Evolutionary conservation across 2,888 invertebrate genomes (phyloP).

Genomic region (Apotomis capreana): DNA sequence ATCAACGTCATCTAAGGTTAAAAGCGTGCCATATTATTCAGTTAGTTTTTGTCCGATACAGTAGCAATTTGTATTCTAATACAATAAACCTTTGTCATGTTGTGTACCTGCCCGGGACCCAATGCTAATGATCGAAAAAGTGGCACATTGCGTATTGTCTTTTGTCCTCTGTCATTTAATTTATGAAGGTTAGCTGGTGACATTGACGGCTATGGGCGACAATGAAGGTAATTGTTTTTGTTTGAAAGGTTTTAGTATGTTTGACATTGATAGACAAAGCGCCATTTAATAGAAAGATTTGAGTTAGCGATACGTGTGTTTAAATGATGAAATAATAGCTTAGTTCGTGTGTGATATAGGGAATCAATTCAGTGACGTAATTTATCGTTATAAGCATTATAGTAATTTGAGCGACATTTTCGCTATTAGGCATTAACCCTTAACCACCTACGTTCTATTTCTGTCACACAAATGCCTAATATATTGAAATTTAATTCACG

Average conservation of each 20-base stretch:
- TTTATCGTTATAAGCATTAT: no score
- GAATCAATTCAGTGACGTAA: no score
- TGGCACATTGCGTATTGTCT: conserved; percentile 54
- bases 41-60: conserved; percentile 55
- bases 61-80: conserved; percentile 63
- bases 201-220: conserved; percentile 28
- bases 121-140: conserved; percentile 60
- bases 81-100: conserved; percentile 51
- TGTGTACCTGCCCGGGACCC: conserved; percentile 47
- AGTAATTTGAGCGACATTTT: no score
- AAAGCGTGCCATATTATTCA: conserved; percentile 51
- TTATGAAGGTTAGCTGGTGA: conserved; percentile 47
- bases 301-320: background rate
- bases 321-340: background rate
- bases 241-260: background rate
- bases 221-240: conserved; percentile 9
- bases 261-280: background rate
- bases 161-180: conserved; percentile 50
- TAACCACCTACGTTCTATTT: no score
- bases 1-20: conserved; percentile 29
- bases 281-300: background rate
- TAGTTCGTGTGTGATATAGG: background rate
- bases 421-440: no score
- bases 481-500: no score
- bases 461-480: no score